Percentiles rank a stretch among this genome's conserved stretches.
Conservation (phyloP, 2,888 invertebrate genomes). For the Mechanitis messenoides region DNA sequence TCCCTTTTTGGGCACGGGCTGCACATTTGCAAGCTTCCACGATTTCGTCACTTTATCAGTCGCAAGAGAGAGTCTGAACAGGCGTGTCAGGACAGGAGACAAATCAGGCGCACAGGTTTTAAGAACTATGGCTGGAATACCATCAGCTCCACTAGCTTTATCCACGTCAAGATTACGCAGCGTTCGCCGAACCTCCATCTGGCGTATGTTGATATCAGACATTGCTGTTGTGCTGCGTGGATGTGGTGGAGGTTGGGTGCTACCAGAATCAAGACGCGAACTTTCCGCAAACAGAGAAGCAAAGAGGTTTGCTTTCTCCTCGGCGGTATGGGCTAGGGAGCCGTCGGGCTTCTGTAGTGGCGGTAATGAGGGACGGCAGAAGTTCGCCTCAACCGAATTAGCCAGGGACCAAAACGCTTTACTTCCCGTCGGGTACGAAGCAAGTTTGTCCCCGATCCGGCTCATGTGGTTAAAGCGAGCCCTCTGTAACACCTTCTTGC, state of each 20-base stretch:
- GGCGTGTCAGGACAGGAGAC: background rate
- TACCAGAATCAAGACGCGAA: constrained; percentile 1
- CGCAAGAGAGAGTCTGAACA: background rate
- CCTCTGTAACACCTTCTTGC: no score
- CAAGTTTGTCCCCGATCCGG: no score
- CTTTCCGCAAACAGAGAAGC: constrained; percentile 7
- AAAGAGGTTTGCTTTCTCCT: constrained; percentile 6
- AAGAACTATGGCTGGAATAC: background rate
- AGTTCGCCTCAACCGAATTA: constrained; percentile 5
- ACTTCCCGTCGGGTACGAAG: no score
- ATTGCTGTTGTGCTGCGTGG: background rate
- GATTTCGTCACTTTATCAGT: background rate
- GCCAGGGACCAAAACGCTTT: no score
- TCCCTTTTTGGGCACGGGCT: background rate
- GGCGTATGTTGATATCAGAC: background rate
- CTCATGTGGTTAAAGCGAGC: no score
- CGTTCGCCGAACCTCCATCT: background rate
- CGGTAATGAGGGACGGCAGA: constrained; percentile 14
- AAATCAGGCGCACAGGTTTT: background rate
- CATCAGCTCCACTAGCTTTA: background rate
- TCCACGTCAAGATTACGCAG: background rate
- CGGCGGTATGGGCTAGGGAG: constrained; percentile 8
- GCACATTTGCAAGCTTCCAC: no score
- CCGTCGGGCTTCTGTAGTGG: constrained; percentile 18
- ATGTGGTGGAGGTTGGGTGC: background rate